A percentile compares a stretch with the other conserved stretches of the same genome.
phyloP scores from a whole-genome alignment of 2,888 invertebrate genomes.

The Hartigia nigra region DNA sequence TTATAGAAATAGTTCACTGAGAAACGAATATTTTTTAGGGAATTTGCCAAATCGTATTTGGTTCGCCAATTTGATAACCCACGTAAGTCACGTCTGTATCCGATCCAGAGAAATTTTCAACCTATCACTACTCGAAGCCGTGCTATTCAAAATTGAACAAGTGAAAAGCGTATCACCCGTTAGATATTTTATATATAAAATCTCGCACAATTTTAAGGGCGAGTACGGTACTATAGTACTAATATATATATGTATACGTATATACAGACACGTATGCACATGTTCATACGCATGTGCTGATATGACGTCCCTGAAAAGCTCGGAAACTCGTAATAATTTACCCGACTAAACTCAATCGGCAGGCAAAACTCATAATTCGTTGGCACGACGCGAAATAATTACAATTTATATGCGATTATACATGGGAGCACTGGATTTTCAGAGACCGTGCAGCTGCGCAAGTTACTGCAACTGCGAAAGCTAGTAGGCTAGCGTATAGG shows the following conservation, averaged over 20 bases:
- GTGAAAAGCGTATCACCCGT: background rate
- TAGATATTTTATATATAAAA: background rate
- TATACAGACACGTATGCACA: background rate
- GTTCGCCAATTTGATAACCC: background rate
- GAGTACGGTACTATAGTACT: background rate
- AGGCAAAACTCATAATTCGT: constrained; percentile 19
- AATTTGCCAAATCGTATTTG: background rate
- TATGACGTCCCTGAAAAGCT: background rate
- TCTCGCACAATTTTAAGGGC: background rate
- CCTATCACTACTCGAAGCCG: background rate
- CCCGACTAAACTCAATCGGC: background rate
- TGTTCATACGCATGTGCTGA: background rate
- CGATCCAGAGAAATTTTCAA: background rate
- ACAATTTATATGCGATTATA: constrained; percentile 24
- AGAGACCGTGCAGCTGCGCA: constrained; percentile 13
- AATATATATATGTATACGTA: too few relatives aligned
- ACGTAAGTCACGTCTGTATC: background rate
- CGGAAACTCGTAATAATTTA: background rate
- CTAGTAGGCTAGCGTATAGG: background rate
- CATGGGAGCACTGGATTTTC: constrained; percentile 5
- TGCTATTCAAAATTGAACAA: background rate
- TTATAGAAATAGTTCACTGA: background rate
- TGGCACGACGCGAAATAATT: constrained; percentile 17
- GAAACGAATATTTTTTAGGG: background rate
- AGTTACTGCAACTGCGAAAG: background rate